Evolutionary conservation across 2,797 vertebrate species (phyloP).

Genomic region (Florisuga fusca): DNA sequence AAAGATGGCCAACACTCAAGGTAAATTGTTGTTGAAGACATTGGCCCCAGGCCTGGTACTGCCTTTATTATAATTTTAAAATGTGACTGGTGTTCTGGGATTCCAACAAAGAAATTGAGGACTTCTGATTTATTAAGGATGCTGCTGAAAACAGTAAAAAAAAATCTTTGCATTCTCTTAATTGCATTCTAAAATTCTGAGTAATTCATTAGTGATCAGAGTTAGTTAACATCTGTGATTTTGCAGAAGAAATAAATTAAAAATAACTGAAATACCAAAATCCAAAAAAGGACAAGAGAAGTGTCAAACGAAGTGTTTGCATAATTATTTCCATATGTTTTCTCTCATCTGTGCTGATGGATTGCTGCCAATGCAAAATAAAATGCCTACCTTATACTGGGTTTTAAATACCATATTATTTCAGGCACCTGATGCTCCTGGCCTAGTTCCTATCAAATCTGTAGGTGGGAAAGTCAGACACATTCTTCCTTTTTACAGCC

Average conservation of each 20-base stretch:
- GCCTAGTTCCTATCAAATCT: constrained; percentile 71
- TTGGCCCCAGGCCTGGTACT: no score
- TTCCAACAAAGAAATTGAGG: neutral
- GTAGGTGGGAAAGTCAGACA: constrained; percentile 65
- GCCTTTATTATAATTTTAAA: neutral
- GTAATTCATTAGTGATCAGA: neutral
- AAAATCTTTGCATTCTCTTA: neutral
- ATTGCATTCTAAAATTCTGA: neutral
- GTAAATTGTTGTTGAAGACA: neutral
- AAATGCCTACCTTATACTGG: neutral
- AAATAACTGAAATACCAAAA: neutral
- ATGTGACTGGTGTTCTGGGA: neutral
- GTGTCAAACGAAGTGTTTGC: neutral
- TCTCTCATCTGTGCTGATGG: neutral
- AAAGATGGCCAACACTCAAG: neutral
- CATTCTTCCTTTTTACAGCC: constrained; percentile 54
- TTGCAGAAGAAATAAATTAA: neutral
- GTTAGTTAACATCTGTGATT: neutral
- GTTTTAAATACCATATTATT: constrained; percentile 2
- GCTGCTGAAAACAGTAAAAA: neutral
- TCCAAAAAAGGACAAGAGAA: neutral
- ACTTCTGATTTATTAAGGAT: neutral
- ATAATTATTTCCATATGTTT: neutral
- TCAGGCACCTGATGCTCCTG: constrained; percentile 77
- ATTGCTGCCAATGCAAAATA: neutral